Base-by-base conservation (phyloP, 2,113 vertebrate species). In the Phylloscopus whistleri region DNA sequence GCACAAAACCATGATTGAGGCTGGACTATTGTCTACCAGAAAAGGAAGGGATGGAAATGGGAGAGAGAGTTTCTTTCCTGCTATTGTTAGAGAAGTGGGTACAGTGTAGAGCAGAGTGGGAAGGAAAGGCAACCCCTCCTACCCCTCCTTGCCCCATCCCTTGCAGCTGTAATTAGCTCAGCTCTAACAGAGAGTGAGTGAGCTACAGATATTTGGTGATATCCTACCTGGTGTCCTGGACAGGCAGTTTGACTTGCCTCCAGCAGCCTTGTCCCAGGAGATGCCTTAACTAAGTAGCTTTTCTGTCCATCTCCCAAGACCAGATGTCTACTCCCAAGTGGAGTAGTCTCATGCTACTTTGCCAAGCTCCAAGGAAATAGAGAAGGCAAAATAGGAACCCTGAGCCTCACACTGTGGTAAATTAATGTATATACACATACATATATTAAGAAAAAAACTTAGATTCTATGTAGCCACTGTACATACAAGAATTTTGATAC, bases 381-480 rank as follows among this genome's bases (percentile, higher is more conserved):
- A 84, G 56, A 72, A 80, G 22, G 37, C 16, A 86, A 93, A 87
- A 74, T 13, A 56, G 13, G n/a, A 93, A 31, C 18, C 27, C 33
- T 43, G 28, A 73, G 14, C 20, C 23, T 79, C n/a, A 53, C 5
- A 11, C 9, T 13, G 12, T 55, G 24, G 21, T 35, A 49, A 90
- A 56, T 22, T 26, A 26, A 52, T 13, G 37, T 21, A 14, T 13
- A 63, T 4, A 41, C 2, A 41, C 1, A 22, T 1, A 21, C 1
- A 44, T 13, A 39, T 15, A 52, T 15, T 46, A 46, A 58, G 16
- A 48, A 58, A 68, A 67, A 1, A 15, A 53, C 31, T 6, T 43
- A 84, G n/a, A 59, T 51, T 62, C 72, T 76, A 64, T 33, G 76
- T 72, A 92, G 35, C 8, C 33, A 72, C 39, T 39, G 22, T 62